A percentile compares a stretch with the other conserved stretches of the same genome.
These are phyloP conservation scores for Todus mexicanus DNA, from an alignment of 2,797 vertebrate species.

Conservation along the genomic window DNA sequence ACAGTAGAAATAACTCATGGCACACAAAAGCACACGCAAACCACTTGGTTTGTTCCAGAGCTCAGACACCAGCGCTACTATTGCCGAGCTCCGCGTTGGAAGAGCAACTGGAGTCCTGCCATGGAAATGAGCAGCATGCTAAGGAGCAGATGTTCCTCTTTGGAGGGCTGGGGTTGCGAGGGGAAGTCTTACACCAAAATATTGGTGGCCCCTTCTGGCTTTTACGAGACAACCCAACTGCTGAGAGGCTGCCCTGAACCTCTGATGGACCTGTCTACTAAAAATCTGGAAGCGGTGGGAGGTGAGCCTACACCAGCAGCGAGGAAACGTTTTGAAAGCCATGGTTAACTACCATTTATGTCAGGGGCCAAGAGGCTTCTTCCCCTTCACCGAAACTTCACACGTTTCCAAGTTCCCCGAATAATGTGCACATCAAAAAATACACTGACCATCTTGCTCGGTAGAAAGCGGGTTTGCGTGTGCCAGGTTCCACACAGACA, in stretches of 20 bases:
- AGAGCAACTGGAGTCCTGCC: constrained; percentile 76
- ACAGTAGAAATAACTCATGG: constrained; percentile 75
- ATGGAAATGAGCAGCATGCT: constrained; percentile 74
- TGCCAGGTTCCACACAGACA: constrained; percentile 60
- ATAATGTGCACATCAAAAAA: neutral
- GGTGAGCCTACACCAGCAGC: neutral
- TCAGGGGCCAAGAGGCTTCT: neutral
- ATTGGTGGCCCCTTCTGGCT: constrained; percentile 24
- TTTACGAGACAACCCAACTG: neutral
- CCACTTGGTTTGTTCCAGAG: constrained; percentile 74
- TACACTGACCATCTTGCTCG: neutral
- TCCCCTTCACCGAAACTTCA: neutral
- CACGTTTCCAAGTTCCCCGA: neutral
- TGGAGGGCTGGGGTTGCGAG: constrained; percentile 35
- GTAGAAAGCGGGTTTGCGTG: neutral
- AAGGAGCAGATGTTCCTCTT: constrained; percentile 76
- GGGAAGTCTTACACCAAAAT: constrained; percentile 42
- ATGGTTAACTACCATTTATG: neutral
- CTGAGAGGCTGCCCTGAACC: neutral
- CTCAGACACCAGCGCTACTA: constrained; percentile 76
- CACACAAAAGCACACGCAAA: constrained; percentile 76
- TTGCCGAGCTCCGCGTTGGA: constrained; percentile 70
- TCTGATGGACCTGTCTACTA: neutral
- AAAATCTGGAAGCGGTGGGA: neutral
- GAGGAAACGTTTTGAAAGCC: neutral